Conservation (phyloP, 2,888 invertebrate species). For the Cantharis rustica region DNA sequence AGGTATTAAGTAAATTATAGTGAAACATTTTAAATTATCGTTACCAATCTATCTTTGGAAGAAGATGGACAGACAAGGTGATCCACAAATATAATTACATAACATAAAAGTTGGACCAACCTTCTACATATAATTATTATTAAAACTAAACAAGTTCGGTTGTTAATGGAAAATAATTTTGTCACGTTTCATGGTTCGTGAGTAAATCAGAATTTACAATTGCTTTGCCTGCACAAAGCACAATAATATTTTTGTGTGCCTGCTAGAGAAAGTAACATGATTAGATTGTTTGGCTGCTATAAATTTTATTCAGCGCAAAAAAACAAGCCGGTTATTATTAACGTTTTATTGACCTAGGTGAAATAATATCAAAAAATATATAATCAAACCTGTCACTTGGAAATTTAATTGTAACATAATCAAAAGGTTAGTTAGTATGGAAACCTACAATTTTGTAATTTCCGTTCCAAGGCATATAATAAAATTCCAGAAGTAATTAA, state of each 20-base stretch:
- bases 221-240: background rate
- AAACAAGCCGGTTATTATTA: background rate
- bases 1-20: background rate
- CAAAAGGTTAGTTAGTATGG: background rate
- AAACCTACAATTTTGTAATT: background rate
- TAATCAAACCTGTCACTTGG: background rate
- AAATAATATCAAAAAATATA: background rate
- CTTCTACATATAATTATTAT: background rate
- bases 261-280: background rate
- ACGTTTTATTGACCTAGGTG: background rate
- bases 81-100: slow-evolving; percentile 14
- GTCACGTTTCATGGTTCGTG: slow-evolving; percentile 1
- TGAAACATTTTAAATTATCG: slow-evolving; percentile 2
- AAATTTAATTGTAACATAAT: background rate
- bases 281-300: background rate
- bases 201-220: background rate
- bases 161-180: background rate
- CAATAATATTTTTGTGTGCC: background rate
- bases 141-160: background rate
- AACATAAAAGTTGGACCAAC: slow-evolving; percentile 9
- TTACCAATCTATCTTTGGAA: background rate
- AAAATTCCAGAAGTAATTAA: background rate
- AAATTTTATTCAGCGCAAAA: background rate
- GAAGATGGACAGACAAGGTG: slow-evolving; percentile 16
- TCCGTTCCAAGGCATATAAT: background rate